Conservation (phyloP, 2,888 invertebrate species). For the Dynastes hyllus region DNA sequence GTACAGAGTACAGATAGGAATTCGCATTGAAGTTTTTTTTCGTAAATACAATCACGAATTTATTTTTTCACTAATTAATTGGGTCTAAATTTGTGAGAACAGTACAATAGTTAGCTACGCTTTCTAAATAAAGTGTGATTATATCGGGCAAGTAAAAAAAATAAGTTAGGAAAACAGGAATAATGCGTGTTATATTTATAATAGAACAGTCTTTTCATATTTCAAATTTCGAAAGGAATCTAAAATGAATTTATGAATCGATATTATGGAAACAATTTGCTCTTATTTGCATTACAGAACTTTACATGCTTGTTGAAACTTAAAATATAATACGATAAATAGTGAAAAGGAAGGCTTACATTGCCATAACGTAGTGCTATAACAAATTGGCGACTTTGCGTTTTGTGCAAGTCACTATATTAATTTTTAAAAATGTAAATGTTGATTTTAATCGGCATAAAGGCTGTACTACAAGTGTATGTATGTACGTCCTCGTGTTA, state of each 20-base stretch:
- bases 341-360: neutral
- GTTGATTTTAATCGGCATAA: constrained; percentile 1
- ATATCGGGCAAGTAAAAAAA: too few relatives aligned
- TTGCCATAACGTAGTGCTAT: neutral
- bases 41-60: too few relatives aligned
- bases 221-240: neutral
- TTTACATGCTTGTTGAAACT: constrained; percentile 13
- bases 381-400: neutral
- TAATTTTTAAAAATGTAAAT: constrained; percentile 11
- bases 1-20: too few relatives aligned
- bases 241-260: constrained; percentile 2
- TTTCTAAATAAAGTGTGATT: too few relatives aligned
- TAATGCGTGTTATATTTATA: too few relatives aligned
- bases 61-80: too few relatives aligned
- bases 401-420: constrained; percentile 23
- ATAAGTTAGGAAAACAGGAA: too few relatives aligned
- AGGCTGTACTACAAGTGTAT: too few relatives aligned
- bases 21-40: too few relatives aligned
- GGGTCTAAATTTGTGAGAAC: too few relatives aligned
- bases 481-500: too few relatives aligned
- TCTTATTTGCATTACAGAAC: neutral
- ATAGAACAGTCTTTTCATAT: neutral
- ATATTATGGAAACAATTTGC: neutral
- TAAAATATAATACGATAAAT: neutral
- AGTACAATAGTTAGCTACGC: too few relatives aligned